Evolutionary conservation across 2,113 vertebrate species (phyloP).

Genomic region (Microcebus jonahi): DNA sequence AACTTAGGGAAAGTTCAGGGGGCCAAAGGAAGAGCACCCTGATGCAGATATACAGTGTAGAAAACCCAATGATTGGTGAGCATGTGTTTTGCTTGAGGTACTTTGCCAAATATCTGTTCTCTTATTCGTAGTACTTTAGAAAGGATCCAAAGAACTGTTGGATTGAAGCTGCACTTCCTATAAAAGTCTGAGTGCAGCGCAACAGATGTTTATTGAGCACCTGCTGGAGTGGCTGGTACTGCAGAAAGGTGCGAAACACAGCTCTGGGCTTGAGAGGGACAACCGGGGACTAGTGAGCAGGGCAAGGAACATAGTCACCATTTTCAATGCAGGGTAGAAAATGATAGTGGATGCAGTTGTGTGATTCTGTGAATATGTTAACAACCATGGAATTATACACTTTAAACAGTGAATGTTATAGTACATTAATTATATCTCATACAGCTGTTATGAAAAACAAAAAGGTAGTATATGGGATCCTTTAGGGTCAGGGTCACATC

Average conservation of each 20-base stretch:
- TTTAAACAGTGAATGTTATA: not conserved
- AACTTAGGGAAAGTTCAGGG: constrained; percentile 27
- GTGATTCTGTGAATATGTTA: not conserved
- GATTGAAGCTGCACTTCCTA: not conserved
- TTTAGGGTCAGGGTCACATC: not conserved
- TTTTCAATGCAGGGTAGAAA: not conserved
- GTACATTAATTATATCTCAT: not conserved
- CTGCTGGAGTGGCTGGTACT: not conserved
- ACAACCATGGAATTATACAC: not conserved
- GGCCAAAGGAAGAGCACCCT: not conserved
- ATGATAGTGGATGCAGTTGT: not conserved
- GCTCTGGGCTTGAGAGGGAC: not conserved
- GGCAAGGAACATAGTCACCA: fast-evolving
- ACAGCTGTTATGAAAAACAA: not conserved
- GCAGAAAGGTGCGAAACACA: not conserved
- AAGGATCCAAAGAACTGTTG: not conserved
- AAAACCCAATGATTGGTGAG: not conserved
- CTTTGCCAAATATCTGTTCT: not conserved
- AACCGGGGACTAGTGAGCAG: not conserved
- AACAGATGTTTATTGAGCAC: not conserved
- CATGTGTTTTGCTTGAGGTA: not conserved
- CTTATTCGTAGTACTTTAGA: not conserved
- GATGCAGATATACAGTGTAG: not conserved
- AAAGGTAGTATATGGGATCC: not conserved
- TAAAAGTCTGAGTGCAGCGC: not conserved